These are phyloP conservation scores for Sylvilagus floridanus DNA, from an alignment of 2,797 vertebrate genomes.

Conservation along the genomic window DNA sequence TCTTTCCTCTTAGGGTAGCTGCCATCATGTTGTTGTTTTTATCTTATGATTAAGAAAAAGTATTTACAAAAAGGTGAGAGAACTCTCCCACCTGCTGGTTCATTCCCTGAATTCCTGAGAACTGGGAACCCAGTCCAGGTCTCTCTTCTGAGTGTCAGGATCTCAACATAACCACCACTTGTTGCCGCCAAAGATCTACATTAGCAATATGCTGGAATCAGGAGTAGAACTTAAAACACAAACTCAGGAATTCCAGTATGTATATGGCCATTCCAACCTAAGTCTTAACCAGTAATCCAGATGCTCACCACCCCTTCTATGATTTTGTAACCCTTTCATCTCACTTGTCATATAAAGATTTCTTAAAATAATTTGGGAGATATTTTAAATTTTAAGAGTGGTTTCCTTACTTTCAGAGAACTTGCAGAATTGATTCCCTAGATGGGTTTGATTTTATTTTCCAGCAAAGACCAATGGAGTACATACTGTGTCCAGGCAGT, in stretches of 20 bases:
- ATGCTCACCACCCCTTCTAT: neutral
- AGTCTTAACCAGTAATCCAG: too few species aligned
- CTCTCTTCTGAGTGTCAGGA: too few species aligned
- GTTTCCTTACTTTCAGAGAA: neutral
- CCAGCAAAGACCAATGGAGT: neutral
- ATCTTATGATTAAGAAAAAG: neutral
- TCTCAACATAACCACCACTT: too few species aligned
- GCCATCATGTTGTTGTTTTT: neutral
- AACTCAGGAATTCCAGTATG: too few species aligned
- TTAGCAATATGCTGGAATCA: too few species aligned
- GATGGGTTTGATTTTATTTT: neutral
- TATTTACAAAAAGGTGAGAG: too few species aligned
- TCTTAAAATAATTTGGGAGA: neutral
- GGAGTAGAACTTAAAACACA: too few species aligned
- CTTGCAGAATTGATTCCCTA: neutral
- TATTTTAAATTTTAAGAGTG: constrained; percentile 5
- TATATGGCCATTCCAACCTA: too few species aligned
- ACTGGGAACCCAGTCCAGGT: too few species aligned
- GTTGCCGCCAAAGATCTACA: too few species aligned
- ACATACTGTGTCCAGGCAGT: neutral
- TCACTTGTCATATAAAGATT: neutral
- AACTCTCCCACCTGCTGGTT: too few species aligned
- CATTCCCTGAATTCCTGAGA: too few species aligned
- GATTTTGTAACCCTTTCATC: neutral
- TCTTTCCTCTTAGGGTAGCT: neutral